These are phyloP conservation scores for Columba guinea DNA, from an alignment of 2,797 vertebrate genomes.

Conservation along the genomic window DNA sequence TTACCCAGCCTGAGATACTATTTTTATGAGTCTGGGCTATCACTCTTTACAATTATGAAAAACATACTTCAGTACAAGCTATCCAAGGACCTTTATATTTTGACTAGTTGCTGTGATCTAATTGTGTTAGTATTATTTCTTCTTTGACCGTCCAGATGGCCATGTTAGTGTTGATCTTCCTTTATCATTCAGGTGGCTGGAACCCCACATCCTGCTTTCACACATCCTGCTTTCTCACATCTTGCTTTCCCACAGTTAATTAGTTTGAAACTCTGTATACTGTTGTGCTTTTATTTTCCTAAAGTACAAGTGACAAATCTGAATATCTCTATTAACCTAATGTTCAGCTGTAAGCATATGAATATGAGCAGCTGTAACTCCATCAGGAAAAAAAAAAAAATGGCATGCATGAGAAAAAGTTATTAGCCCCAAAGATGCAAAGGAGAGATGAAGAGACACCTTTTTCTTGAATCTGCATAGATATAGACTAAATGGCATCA, in stretches of 20 bases:
- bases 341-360: neutral
- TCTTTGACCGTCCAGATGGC: no score
- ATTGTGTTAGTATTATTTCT: no score
- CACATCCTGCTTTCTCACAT: no score
- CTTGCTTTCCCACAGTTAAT: neutral
- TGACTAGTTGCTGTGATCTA: no score
- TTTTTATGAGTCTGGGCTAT: no score
- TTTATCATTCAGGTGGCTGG: no score
- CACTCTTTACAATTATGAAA: no score
- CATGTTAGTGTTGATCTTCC: no score
- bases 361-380: neutral
- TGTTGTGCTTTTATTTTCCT: neutral
- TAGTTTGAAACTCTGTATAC: neutral
- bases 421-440: slow-evolving; percentile 31
- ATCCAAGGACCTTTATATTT: no score
- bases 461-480: neutral
- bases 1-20: no score
- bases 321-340: neutral
- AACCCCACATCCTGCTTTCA: no score
- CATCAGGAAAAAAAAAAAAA: neutral
- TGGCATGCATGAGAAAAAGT: neutral
- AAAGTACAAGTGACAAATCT: neutral
- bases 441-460: neutral
- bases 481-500: slow-evolving; percentile 28
- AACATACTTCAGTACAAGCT: no score